Base-by-base conservation (phyloP, 1,140 invertebrate genomes). In the Notospermus geniculatus region DNA sequence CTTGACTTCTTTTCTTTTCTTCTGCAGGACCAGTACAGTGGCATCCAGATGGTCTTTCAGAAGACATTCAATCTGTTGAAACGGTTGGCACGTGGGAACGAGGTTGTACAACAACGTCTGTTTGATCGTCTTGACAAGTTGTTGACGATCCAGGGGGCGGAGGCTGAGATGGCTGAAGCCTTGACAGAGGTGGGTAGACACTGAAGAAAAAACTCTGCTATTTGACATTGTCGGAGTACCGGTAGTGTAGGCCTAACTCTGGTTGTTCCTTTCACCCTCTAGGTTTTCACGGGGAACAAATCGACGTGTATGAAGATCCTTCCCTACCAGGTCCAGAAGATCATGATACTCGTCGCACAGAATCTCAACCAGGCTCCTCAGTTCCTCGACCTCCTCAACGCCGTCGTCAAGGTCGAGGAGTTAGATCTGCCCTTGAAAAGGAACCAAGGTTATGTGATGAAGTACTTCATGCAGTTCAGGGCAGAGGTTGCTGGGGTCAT, bases 391-490 rank as follows among this genome's bases (percentile, higher is more conserved):
- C 67, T 80, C 1, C 70, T 80, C 30, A 77, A 76, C 54, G 71
- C 76, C 30, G 59, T 78, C 0, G 73, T 78, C 5, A 77, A 77
- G 61, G 74, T 77, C 1, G 75, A 80, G 54, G 77, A 78, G 25
- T 60, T 77, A 9, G 73, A 78, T 54, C 63, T 80, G 53, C 74
- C 78, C 9, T 59, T 80, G 25, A 80, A 80, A 55, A 57, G 78
- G 29, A 80, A 80, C 59, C 78, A 80, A 58, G 67, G 70, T 22
- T 74, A 75, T 50, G 78, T 80, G 19, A 80, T 80, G 77, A 78
- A 75, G n/a, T 78, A 74, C 59, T 76, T 80, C 64, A 79, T 80
- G 78, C 75, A 79, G 71, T 71, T 67, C 52, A 53, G 73, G 27
- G 53, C 69, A 0, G 74, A 79, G 15, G 65, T 79, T 1, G 77